Evolutionary conservation across 2,113 vertebrate genomes (phyloP).

Genomic region (Podocnemis expansa): DNA sequence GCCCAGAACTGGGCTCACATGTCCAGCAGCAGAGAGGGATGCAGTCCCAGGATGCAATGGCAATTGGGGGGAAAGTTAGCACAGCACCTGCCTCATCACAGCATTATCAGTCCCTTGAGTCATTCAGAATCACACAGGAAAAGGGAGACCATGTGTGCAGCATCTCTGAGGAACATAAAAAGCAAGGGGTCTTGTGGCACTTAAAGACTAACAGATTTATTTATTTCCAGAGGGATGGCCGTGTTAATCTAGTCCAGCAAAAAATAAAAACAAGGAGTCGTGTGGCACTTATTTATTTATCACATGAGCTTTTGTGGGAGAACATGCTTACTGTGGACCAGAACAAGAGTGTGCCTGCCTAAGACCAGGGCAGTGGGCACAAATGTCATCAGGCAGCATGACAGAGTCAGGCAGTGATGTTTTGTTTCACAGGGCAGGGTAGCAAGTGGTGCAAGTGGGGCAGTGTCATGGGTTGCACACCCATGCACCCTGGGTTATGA

Average conservation of each 20-base stretch:
- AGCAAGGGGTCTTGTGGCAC: too few relatives aligned
- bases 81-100: neutral
- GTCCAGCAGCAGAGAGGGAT: neutral
- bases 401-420: neutral
- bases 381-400: neutral
- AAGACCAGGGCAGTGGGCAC: neutral
- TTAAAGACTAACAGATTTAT: too few relatives aligned
- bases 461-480: too few relatives aligned
- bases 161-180: neutral
- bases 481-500: too few relatives aligned
- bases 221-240: too few relatives aligned
- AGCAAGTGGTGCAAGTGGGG: neutral
- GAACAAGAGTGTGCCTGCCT: neutral
- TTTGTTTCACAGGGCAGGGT: neutral
- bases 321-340: neutral
- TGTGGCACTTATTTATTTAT: too few relatives aligned
- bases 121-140: neutral
- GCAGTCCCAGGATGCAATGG: neutral
- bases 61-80: neutral
- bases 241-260: too few relatives aligned
- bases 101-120: neutral
- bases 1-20: neutral
- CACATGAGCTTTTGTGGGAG: too few relatives aligned
- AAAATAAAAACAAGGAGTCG: too few relatives aligned
- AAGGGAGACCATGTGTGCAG: neutral